Evolutionary conservation across 2,888 invertebrate species (phyloP), one percentile per base, ranked within the genome.

Genomic region (Chrysomela aeneicollis): DNA sequence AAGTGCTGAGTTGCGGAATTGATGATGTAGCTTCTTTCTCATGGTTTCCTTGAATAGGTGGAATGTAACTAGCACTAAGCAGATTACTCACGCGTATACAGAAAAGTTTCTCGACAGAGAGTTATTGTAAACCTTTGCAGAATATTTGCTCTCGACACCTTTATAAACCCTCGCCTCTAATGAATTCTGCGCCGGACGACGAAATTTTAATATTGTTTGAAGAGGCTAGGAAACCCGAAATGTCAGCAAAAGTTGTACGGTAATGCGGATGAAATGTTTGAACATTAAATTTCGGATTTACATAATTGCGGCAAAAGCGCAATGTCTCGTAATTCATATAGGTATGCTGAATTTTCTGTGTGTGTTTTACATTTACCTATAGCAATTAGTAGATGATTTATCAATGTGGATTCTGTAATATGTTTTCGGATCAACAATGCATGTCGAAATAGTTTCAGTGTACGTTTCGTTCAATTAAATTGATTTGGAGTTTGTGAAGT

Each of bases 151-250:
- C 42, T 42, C 42, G 42, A 42, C 42, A 42, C 42, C 42, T 42
- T 42, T 42, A 42, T 42, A 42, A 42, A 42, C n/a, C 42, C 42
- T 15, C 42, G 42, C 42, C 18, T 37, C 59, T 51, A 59, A 59
- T 59, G 51, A 52, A 60, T 60, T 60, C 37, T 52, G 37, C 59
- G 35, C 12, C 30, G 42, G 18, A 37, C 42, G 59, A 52, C 59
- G 42, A 52, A 60, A 60, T 60, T 51, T 60, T 60, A 60, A 60
- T 42, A 60, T 12, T 60, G 42, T 60, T 52, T 30, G 52, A 60
- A 60, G 37, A 60, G 52, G 35, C 52, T 18, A 22, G 37, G 52
- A 51, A 52, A 18, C 6, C 19, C 21, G 52, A 51, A 52, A 18
- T 4, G 55, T 55, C 55, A 55, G 55, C 55, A 42, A 55, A 55